Evolutionary conservation across 2,113 vertebrate genomes (phyloP), one percentile per base, ranked within the genome.

Genomic region (Aix galericulata): DNA sequence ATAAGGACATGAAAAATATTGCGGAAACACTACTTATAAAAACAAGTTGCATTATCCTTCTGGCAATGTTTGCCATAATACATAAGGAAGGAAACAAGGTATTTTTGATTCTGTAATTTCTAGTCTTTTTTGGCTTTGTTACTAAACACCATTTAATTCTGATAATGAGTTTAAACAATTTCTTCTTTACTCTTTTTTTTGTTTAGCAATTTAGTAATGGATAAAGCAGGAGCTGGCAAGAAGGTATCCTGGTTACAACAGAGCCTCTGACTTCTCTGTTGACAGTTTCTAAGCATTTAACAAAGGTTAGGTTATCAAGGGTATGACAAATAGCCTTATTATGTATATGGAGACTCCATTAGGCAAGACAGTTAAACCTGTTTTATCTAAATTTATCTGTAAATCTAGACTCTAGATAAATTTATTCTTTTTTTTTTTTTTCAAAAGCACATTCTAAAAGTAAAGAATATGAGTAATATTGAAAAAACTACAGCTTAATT

Each of bases 251-350:
- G 82, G 96, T 95, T 97, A 98, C 93, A 95, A 73, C 12, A 6
- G 73, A 91, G 96, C 87, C 71, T 75, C 86, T 95, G 83, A 88
- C 86, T 96, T 95, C 92, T 93, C 91, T 92, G 95, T 93, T 97
- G 94, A 95, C 95, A 93, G 94, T 96, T 97, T 97, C 95, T 93
- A 97, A 96, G 97, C 87, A 97, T 95, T 97, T 96, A 94, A 94
- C 95, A 97, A 97, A 98, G 91, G 87, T 93, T 95, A 89, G 77
- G 80, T 95, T 95, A 97, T 98, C 88, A 94, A 95, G 92, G 63
- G 44, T 89, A 96, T 97, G 97, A 97, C 95, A 98, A 97, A 98
- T 97, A 97, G 96, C 95, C 94, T 95, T 96, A 95, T 97, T 97
- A 97, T 96, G 94, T 92, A 93, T 66, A 96, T 97, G 88, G 93